Evolutionary conservation across 2,797 vertebrate genomes (phyloP).

Genomic region (Sebastes vulpes): DNA sequence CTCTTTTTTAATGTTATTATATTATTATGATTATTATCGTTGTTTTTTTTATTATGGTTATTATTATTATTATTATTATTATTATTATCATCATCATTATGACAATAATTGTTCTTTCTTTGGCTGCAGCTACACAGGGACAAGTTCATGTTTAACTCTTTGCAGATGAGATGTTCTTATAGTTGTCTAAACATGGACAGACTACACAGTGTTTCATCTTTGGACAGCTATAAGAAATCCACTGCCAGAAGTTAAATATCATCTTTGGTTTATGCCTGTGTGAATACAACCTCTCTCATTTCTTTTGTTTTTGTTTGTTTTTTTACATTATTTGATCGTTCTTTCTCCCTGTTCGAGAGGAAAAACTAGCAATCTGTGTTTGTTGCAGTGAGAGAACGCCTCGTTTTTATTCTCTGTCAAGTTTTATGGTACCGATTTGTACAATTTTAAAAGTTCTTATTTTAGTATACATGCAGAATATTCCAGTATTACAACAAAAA

Average conservation of each 20-base stretch:
- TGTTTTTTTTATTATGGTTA: constrained; percentile 57
- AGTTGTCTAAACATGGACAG: constrained; percentile 25
- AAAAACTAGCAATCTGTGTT: constrained; percentile 90
- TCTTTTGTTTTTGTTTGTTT: constrained; percentile 55
- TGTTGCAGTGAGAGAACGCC: constrained; percentile 93
- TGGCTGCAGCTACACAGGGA: constrained; percentile 73
- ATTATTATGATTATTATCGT: constrained; percentile 78
- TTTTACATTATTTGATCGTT: constrained; percentile 80
- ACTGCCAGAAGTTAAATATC: constrained; percentile 53
- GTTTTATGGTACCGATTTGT: constrained; percentile 99
- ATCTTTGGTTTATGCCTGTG: constrained; percentile 39
- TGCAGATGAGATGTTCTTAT: constrained; percentile 32
- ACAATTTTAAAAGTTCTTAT: constrained; percentile 99
- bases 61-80: constrained; percentile 41
- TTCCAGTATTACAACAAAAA: constrained; percentile 94
- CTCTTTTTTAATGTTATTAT: constrained; percentile 87
- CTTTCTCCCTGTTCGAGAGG: constrained; percentile 92
- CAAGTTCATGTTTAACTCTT: constrained; percentile 55
- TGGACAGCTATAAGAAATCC: constrained; percentile 12
- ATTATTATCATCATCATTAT: constrained; percentile 68
- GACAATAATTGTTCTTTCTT: constrained; percentile 65
- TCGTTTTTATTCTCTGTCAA: constrained; percentile 97
- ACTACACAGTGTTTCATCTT: neutral
- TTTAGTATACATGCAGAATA: constrained; percentile 99
- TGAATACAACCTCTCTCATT: constrained; percentile 77